Conservation (phyloP, 2,797 vertebrate species). For the Okamejei kenojei region DNA sequence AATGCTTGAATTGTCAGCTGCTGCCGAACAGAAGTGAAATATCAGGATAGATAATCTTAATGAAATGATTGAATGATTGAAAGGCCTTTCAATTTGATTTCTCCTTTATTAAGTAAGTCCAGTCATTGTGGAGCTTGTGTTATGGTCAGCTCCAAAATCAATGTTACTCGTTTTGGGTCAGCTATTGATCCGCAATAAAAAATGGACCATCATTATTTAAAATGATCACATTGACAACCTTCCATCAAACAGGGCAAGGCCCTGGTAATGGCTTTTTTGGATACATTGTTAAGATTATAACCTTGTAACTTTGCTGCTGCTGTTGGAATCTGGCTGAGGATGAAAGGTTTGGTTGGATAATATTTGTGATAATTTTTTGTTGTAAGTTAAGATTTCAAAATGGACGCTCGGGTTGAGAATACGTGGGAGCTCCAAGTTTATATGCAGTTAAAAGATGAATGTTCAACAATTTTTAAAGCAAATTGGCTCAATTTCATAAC, state of each 20-base stretch:
- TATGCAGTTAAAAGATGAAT: neutral
- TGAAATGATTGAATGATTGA: neutral
- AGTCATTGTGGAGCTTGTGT: neutral
- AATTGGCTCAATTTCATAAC: neutral
- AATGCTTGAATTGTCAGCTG: neutral
- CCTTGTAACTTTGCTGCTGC: no score
- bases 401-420: neutral
- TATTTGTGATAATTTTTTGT: neutral
- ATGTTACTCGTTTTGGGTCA: neutral
- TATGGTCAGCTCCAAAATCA: neutral
- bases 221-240: neutral
- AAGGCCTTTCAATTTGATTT: neutral
- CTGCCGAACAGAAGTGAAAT: neutral
- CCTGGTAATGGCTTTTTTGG: neutral
- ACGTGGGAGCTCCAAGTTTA: neutral
- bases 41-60: neutral
- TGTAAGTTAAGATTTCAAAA: neutral
- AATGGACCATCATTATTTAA: neutral
- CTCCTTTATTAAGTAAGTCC: neutral
- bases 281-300: neutral
- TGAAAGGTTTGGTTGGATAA: neutral
- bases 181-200: neutral
- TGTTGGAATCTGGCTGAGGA: neutral
- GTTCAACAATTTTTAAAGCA: neutral
- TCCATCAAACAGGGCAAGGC: neutral